Conservation (phyloP, 2,113 vertebrate genomes). For the Callaeas wilsoni region DNA sequence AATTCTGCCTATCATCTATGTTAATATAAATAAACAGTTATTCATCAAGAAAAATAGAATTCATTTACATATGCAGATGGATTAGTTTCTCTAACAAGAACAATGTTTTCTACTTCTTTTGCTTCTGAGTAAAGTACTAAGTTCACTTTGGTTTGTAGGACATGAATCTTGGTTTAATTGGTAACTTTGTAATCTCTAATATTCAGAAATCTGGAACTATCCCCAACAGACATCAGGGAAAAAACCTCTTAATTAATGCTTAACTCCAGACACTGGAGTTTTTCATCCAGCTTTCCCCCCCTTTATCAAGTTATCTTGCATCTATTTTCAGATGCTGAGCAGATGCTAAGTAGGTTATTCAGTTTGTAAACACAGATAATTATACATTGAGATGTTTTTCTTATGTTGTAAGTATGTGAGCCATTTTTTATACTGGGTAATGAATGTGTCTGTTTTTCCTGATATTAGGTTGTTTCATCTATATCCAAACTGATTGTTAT, state of each 20-base stretch:
- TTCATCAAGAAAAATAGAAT: background rate
- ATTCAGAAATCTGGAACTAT: background rate
- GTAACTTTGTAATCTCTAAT: background rate
- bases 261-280: background rate
- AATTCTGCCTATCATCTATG: background rate
- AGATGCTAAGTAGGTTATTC: conserved; percentile 16
- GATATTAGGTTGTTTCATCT: background rate
- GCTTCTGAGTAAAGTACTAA: background rate
- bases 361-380: conserved; percentile 4
- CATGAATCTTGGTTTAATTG: background rate
- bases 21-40: background rate
- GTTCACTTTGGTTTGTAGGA: background rate
- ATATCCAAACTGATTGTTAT: background rate
- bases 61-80: background rate
- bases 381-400: background rate
- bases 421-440: background rate
- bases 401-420: background rate
- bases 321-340: background rate
- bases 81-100: background rate
- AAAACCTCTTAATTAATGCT: background rate
- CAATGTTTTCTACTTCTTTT: background rate
- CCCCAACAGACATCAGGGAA: background rate
- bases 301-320: background rate
- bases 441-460: background rate
- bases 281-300: background rate